phyloP scores from a whole-genome alignment of 2,888 invertebrate species.

The Malthinus flaveolus region DNA sequence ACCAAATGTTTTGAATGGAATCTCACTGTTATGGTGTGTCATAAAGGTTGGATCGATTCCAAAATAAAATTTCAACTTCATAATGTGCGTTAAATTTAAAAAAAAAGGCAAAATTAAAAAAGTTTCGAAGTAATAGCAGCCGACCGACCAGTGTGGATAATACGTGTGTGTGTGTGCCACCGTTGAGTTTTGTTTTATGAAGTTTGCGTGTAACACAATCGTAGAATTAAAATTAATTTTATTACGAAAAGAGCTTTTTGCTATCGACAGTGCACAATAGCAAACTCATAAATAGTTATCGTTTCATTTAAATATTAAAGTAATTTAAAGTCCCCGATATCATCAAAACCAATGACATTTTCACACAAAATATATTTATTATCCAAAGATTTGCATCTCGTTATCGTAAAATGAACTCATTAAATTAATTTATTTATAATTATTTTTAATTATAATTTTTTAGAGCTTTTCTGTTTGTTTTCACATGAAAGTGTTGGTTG shows the following conservation, averaged over 20 bases:
- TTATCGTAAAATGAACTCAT: constrained; percentile 1
- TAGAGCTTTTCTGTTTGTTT: background rate
- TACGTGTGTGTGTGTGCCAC: no score
- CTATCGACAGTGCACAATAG: constrained; percentile 29
- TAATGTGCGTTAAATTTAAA: constrained; percentile 8
- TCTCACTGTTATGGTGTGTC: constrained; percentile 32
- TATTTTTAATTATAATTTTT: background rate
- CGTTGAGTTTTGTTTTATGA: constrained; percentile 13
- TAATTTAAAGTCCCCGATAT: constrained; percentile 18
- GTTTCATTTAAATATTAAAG: constrained; percentile 30
- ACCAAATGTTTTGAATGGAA: constrained; percentile 35
- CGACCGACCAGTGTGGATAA: constrained; percentile 10
- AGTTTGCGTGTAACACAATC: constrained; percentile 34
- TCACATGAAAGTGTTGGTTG: background rate
- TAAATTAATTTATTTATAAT: constrained; percentile 1
- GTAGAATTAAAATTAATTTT: constrained; percentile 36
- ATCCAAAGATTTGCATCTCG: background rate
- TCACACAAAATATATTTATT: constrained; percentile 10
- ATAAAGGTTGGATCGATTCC: constrained; percentile 32
- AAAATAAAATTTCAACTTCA: constrained; percentile 8
- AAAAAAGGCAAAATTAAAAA: background rate
- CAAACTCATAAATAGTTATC: constrained; percentile 30
- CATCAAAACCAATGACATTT: constrained; percentile 17
- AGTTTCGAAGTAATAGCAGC: background rate
- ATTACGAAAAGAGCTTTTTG: constrained; percentile 29